A percentile compares a stretch with the other conserved stretches of the same genome.
Conservation (phyloP, 2,797 vertebrate species). For the Melanotaenia parkinsoni region DNA sequence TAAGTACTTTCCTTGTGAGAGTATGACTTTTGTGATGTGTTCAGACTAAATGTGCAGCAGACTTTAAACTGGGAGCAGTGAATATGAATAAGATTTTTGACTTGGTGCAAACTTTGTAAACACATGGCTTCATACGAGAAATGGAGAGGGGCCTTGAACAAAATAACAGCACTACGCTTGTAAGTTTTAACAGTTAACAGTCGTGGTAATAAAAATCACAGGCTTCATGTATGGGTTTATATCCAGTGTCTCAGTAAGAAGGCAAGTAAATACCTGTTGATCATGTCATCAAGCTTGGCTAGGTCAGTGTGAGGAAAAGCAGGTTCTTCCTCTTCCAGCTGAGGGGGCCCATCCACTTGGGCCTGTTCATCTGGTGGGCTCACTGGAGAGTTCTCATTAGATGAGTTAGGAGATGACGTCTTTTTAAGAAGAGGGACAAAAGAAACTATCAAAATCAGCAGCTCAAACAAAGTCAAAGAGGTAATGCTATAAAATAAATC, state of each 20-base stretch:
- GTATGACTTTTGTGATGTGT: not conserved
- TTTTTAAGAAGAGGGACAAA: constrained; percentile 47
- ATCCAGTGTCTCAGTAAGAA: not conserved
- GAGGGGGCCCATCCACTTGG: constrained; percentile 91
- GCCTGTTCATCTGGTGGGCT: constrained; percentile 95
- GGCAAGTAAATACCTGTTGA: constrained; percentile 90
- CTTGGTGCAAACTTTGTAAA: not conserved
- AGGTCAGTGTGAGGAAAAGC: constrained; percentile 99
- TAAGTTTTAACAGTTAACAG: not conserved
- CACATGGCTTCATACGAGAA: not conserved
- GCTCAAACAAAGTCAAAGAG: not conserved
- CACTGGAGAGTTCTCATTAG: constrained; percentile 98
- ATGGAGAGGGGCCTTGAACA: not conserved
- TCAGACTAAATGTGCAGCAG: constrained; percentile 5
- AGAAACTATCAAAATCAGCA: constrained; percentile 16
- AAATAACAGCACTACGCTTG: not conserved
- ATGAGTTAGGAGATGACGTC: constrained; percentile 98
- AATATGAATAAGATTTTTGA: not conserved
- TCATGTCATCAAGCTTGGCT: constrained; percentile 99
- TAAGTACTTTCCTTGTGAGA: not conserved
- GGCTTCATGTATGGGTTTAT: not conserved
- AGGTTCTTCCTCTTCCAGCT: constrained; percentile 98
- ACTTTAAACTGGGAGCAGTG: not conserved
- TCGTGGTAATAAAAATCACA: not conserved
- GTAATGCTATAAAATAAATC: not conserved